These are phyloP conservation scores for Sibirionetta formosa DNA, from an alignment of 2,797 vertebrate genomes.

Conservation along the genomic window DNA sequence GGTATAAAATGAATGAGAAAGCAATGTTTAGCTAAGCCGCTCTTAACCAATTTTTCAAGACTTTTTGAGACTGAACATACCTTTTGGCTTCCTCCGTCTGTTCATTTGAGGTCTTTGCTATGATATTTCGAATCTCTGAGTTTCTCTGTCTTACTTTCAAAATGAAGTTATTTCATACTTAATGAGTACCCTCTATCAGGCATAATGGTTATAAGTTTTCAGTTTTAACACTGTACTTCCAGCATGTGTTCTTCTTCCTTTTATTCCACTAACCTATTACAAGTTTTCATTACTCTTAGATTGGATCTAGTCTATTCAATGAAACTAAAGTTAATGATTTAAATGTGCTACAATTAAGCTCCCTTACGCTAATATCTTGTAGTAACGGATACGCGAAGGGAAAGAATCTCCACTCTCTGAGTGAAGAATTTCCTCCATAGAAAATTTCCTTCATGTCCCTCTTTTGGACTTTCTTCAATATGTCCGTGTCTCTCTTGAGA, in stretches of 20 bases:
- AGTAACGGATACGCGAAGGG: not conserved
- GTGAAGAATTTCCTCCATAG: no score
- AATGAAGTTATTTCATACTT: not conserved
- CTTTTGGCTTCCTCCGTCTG: not conserved
- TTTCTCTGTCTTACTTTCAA: not conserved
- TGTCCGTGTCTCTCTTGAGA: no score
- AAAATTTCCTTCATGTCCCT: no score
- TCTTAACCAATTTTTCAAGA: not conserved
- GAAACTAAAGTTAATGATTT: constrained; percentile 14
- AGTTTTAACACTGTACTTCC: not conserved
- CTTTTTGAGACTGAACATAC: not conserved
- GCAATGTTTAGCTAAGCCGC: not conserved
- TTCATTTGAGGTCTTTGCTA: not conserved
- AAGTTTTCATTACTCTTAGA: not conserved
- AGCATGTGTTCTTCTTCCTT: not conserved
- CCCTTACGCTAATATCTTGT: not conserved
- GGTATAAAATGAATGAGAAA: not conserved
- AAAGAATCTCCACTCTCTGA: not conserved
- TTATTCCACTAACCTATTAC: not conserved
- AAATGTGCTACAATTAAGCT: not conserved
- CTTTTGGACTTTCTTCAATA: no score
- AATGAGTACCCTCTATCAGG: not conserved
- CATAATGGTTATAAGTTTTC: not conserved
- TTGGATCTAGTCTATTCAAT: not conserved
- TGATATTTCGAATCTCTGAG: not conserved